A percentile compares a stretch with the other conserved stretches of the same genome.
Conservation (phyloP, 2,888 invertebrate genomes). For the Sphecodes monilicornis region DNA sequence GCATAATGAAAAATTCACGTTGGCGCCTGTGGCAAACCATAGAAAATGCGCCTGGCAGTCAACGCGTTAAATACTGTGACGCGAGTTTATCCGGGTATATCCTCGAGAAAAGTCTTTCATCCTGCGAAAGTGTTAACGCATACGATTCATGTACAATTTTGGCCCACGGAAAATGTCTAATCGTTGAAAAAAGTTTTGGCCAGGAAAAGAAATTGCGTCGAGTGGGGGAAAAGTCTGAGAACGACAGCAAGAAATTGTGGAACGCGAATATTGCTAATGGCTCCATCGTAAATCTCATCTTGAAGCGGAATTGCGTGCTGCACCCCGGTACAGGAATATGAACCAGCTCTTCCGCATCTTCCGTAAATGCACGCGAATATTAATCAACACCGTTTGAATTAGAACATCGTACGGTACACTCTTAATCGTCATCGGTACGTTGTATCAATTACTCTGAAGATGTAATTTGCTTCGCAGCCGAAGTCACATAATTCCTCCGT, state of each 20-base stretch:
- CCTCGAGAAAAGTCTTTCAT: too few relatives aligned
- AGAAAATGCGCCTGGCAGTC: too few relatives aligned
- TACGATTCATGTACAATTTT: not conserved
- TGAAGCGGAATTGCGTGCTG: slow-evolving; percentile 29
- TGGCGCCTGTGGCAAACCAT: too few relatives aligned
- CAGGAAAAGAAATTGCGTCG: not conserved
- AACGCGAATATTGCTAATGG: slow-evolving; percentile 34
- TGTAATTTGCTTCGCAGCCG: not conserved
- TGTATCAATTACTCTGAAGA: slow-evolving; percentile 9
- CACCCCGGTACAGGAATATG: slow-evolving; percentile 23
- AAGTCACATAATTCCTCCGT: not conserved
- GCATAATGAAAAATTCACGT: too few relatives aligned
- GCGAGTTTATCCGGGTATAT: too few relatives aligned
- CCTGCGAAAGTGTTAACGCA: too few relatives aligned
- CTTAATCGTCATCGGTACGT: slow-evolving; percentile 34
- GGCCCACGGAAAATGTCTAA: not conserved
- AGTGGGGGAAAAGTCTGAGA: not conserved
- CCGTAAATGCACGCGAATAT: slow-evolving; percentile 37
- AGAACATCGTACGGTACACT: not conserved
- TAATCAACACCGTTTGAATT: slow-evolving; percentile 38
- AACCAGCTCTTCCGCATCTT: slow-evolving; percentile 40
- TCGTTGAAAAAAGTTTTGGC: not conserved
- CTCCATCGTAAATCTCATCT: slow-evolving; percentile 19
- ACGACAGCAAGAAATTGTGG: slow-evolving; percentile 33
- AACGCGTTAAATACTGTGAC: too few relatives aligned